Evolutionary conservation across 2,888 invertebrate species (phyloP).

Genomic region (Clistopyga incitator): DNA sequence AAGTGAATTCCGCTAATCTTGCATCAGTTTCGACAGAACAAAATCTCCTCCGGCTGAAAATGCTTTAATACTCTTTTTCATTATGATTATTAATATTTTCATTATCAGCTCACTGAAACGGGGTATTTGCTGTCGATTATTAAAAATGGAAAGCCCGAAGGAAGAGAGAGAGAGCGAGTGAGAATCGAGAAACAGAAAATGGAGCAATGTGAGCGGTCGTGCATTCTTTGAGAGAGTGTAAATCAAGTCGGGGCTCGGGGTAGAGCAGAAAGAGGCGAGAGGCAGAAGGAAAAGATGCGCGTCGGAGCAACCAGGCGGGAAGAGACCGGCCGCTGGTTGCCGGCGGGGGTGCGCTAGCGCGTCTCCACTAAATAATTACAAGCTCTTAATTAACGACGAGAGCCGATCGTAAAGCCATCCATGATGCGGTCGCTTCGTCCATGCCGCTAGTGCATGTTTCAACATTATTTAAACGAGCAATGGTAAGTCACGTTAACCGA

Average conservation of each 20-base stretch:
- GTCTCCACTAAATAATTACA: slow-evolving; percentile 84
- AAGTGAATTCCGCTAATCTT: no score
- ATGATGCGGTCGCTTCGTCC: slow-evolving; percentile 74
- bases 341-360: slow-evolving; percentile 83
- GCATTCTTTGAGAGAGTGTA: slow-evolving; percentile 77
- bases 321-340: slow-evolving; percentile 75
- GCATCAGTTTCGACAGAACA: no score
- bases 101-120: neutral
- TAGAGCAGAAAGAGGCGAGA: slow-evolving; percentile 50
- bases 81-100: neutral
- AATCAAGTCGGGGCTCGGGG: slow-evolving; percentile 77
- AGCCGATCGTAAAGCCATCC: slow-evolving; percentile 83
- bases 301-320: slow-evolving; percentile 59
- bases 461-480: slow-evolving; percentile 82
- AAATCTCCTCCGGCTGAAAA: no score
- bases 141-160: slow-evolving; percentile 8
- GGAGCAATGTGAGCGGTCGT: slow-evolving; percentile 58
- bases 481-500: slow-evolving; percentile 69
- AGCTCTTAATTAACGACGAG: slow-evolving; percentile 84
- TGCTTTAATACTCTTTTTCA: neutral
- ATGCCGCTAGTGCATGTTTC: slow-evolving; percentile 80
- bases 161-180: neutral
- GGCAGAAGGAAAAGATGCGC: slow-evolving; percentile 54
- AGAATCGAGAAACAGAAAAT: slow-evolving; percentile 56
- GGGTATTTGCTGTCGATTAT: neutral